Conservation (phyloP, 2,113 vertebrate genomes). For the Motacilla alba region DNA sequence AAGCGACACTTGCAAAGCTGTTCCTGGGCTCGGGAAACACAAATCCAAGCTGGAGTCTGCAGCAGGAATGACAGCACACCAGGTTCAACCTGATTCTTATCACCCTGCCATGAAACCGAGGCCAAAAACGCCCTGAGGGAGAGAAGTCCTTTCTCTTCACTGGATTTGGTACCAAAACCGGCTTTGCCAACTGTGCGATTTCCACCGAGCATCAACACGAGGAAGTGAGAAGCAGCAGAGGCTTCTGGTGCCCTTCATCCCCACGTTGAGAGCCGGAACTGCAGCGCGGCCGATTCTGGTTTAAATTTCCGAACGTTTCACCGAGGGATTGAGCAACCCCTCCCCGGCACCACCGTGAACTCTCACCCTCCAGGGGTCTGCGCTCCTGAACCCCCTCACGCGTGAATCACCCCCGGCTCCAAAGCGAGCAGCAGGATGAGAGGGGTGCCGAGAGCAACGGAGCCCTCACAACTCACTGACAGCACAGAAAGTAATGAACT, state of each 20-base stretch:
- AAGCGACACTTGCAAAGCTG: not conserved
- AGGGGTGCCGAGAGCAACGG: accelerated
- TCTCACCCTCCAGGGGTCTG: not conserved
- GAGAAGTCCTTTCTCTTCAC: not conserved
- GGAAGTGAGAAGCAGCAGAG: not conserved
- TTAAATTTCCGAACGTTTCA: not conserved
- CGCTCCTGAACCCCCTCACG: not conserved
- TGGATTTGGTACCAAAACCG: not conserved
- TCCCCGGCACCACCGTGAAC: not conserved
- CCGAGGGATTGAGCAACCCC: not conserved
- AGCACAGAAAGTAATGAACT: not conserved
- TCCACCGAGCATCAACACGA: accelerated
- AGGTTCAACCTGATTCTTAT: not conserved
- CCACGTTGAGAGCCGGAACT: not conserved
- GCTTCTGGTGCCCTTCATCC: not conserved
- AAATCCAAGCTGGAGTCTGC: not conserved
- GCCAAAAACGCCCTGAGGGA: not conserved
- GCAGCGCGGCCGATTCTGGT: not conserved
- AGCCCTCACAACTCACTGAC: accelerated
- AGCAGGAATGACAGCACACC: not conserved
- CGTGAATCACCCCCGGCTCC: not conserved
- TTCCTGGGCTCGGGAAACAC: not conserved
- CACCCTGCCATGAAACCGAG: accelerated
- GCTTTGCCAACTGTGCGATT: not conserved
- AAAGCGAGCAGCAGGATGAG: not conserved